These are phyloP conservation scores for Halictus quadricinctus DNA, from an alignment of 2,888 invertebrate species.

Conservation along the genomic window DNA sequence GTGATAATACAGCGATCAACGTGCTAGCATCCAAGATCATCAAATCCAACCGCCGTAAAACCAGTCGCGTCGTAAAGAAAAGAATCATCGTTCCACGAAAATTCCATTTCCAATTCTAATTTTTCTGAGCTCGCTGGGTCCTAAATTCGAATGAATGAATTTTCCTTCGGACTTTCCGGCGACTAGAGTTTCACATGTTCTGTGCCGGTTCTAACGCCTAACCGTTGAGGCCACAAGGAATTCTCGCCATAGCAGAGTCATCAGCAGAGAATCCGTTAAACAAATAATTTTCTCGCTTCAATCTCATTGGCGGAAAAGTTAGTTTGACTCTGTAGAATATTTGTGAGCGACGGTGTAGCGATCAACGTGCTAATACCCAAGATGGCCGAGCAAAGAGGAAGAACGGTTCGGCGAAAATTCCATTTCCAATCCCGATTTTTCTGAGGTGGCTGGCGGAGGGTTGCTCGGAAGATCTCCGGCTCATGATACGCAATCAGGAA, in stretches of 20 bases:
- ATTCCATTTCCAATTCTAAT: not conserved
- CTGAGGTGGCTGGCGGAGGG: not conserved
- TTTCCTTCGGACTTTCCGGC: not conserved
- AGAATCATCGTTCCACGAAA: not conserved
- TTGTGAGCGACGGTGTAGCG: not conserved
- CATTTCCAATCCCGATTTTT: not conserved
- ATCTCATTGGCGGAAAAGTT: not conserved
- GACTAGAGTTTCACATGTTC: no score
- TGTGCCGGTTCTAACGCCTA: no score
- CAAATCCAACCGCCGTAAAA: not conserved
- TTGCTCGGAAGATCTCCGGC: not conserved
- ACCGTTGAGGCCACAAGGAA: no score
- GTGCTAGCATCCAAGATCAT: not conserved
- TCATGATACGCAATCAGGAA: slow-evolving; percentile 25
- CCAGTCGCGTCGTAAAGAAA: not conserved
- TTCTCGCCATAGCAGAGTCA: no score
- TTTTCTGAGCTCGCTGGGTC: not conserved
- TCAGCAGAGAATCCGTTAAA: not conserved
- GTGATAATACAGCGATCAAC: not conserved
- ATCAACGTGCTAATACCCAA: not conserved
- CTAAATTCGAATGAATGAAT: not conserved
- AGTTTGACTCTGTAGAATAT: not conserved
- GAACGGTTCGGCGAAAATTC: not conserved
- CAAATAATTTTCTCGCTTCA: not conserved
- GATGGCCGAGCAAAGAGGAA: not conserved